phyloP scores from a whole-genome alignment of 1,140 invertebrate species.

The Bombus haemorrhoidalis region DNA sequence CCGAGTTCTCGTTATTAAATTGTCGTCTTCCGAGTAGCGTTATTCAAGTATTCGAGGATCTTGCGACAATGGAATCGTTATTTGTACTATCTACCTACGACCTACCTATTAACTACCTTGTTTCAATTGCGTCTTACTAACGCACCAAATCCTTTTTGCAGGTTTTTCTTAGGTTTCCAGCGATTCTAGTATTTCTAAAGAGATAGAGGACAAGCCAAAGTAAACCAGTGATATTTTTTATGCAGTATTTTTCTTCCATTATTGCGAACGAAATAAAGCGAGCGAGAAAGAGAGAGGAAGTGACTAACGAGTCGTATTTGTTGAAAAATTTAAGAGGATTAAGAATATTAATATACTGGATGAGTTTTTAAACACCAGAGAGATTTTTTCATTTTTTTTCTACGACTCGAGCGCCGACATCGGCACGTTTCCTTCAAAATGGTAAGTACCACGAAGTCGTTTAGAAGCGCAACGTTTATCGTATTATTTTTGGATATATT shows the following conservation, averaged over 20 bases:
- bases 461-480: background rate
- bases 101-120: too few species aligned
- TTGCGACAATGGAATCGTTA: background rate
- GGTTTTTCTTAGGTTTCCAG: slow-evolving; percentile 38
- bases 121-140: background rate
- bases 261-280: background rate
- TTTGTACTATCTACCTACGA: background rate
- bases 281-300: background rate
- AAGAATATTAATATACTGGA: slow-evolving; percentile 20
- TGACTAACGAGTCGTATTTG: background rate
- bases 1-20: background rate
- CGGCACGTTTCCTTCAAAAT: slow-evolving; percentile 71
- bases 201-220: slow-evolving; percentile 61
- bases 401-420: slow-evolving; percentile 53
- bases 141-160: background rate
- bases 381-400: background rate
- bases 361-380: slow-evolving; percentile 5
- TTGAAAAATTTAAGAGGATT: background rate
- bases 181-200: slow-evolving; percentile 1
- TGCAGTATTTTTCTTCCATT: slow-evolving; percentile 55
- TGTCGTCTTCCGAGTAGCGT: too few species aligned
- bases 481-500: background rate
- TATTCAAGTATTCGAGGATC: background rate
- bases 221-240: slow-evolving; percentile 68
- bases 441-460: slow-evolving; percentile 61